These are phyloP conservation scores for Campoplex nolae DNA, from an alignment of 2,888 invertebrate species.

Conservation along the genomic window DNA sequence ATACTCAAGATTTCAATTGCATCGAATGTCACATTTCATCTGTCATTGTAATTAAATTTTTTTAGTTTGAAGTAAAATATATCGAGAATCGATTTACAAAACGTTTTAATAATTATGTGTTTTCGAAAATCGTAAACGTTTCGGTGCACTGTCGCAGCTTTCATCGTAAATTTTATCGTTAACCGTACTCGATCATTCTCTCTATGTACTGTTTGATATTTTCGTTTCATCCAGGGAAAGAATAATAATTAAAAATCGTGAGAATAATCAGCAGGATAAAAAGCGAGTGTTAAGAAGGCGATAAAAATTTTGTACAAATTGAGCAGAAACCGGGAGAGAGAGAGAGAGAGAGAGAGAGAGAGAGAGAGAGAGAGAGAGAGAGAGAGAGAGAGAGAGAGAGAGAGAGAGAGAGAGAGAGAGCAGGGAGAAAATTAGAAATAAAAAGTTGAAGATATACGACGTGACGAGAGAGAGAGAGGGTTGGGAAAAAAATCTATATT, in stretches of 20 bases:
- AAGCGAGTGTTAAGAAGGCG: conserved; percentile 7
- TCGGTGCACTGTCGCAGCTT: neutral
- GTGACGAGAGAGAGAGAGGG: conserved; percentile 44
- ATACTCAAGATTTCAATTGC: neutral
- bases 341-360: neutral
- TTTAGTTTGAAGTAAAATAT: neutral
- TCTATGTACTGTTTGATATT: neutral
- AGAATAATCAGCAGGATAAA: neutral
- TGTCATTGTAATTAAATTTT: too few species aligned
- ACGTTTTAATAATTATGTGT: too few species aligned
- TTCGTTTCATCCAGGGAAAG: neutral
- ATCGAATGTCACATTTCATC: neutral
- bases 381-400: conserved; percentile 6
- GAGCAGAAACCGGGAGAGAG: conserved; percentile 31
- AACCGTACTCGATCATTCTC: neutral
- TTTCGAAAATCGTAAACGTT: neutral
- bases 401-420: neutral
- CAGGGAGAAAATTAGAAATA: conserved; percentile 2
- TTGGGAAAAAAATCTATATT: conserved; percentile 30
- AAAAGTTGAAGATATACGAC: conserved; percentile 38
- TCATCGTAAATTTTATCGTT: neutral
- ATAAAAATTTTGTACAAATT: neutral
- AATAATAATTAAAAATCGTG: conserved; percentile 1
- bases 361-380: neutral
- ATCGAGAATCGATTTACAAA: too few species aligned